Base-by-base conservation (phyloP, 2,888 invertebrate genomes). In the Gymnoscelis rufifasciata region DNA sequence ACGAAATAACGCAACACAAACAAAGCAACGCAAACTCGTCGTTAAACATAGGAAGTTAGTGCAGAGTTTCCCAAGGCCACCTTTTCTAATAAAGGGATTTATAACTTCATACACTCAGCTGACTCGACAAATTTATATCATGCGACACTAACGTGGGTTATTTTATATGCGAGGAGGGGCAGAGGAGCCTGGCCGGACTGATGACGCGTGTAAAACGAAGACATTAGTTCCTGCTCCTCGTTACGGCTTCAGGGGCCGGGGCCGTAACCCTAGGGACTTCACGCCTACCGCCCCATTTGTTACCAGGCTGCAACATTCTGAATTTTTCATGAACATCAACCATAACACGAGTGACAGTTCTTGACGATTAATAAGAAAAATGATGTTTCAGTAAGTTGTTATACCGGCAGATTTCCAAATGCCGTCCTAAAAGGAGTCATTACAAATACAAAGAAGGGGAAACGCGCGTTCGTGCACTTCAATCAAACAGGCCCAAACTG, bases 401-500 rank as follows among this genome's bases (percentile, higher is more conserved):
- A 38, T 35, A 30, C 30, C 35, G 37, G 26, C 44, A 24, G 38
- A 37, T 48, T 49, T 37, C 23, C 35, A 40, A 41, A 47, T 47
- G 31, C 37, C 41, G 36, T 38, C 43, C 41, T 43, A 45, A 52
- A 52, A 55, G 38, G 37, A 24, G 36, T 45, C 43, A 45, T 48
- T 42, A 52, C 46, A 47, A 47, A 54, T 51, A 56, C 52, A 39
- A 42, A 44, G 35, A 46, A 44, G 37, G 48, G 44, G 36, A 52
- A 52, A 33, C 39, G 44, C 37, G 44, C 48, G 53, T 50, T 55
- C 52, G 45, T 58, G 47, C 70, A 74, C 72, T 74, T 66, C 74
- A 76, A 75, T 71, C 70, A 70, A 78, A 75, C 76, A 74, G 71
- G 68, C 71, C 70, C 71, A 74, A 75, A 74, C 71, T 67, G 69